These are phyloP conservation scores for Dynastes tityus DNA, from an alignment of 2,888 invertebrate species.

Conservation along the genomic window DNA sequence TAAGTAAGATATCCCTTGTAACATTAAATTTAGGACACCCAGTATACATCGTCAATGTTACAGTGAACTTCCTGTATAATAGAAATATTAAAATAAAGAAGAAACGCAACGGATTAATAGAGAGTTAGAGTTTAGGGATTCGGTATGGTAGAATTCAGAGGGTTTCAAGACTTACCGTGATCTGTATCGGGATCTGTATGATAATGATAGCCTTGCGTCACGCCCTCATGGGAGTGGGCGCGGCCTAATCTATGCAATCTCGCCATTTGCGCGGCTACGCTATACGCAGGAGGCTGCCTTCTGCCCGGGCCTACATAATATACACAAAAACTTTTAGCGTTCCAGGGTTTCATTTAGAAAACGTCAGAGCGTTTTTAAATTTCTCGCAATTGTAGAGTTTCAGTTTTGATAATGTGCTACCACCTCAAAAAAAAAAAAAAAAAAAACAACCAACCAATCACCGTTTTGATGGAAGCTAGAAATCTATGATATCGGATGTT, in stretches of 20 bases:
- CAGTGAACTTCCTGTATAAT: no score
- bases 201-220: conserved; percentile 83
- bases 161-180: conserved; percentile 65
- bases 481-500: background rate
- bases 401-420: background rate
- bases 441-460: conserved; percentile 1
- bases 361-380: conserved; percentile 22
- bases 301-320: conserved; percentile 65
- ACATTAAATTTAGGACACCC: no score
- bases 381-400: conserved; percentile 4
- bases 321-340: conserved; percentile 46
- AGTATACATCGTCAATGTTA: no score
- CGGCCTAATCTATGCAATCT: conserved; percentile 86
- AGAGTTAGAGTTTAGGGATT: no score
- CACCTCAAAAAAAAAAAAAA: background rate
- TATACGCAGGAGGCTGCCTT: conserved; percentile 87
- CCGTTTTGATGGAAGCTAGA: background rate
- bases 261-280: conserved; percentile 90
- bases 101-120: no score
- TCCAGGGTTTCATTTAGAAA: conserved; percentile 40
- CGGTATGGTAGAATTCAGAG: no score
- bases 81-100: no score
- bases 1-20: no score
- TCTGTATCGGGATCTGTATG: conserved; percentile 73
- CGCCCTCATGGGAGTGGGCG: conserved; percentile 90